phyloP scores from a whole-genome alignment of 92 coral and sea anemone species.

The Epizoanthus stellaris region DNA sequence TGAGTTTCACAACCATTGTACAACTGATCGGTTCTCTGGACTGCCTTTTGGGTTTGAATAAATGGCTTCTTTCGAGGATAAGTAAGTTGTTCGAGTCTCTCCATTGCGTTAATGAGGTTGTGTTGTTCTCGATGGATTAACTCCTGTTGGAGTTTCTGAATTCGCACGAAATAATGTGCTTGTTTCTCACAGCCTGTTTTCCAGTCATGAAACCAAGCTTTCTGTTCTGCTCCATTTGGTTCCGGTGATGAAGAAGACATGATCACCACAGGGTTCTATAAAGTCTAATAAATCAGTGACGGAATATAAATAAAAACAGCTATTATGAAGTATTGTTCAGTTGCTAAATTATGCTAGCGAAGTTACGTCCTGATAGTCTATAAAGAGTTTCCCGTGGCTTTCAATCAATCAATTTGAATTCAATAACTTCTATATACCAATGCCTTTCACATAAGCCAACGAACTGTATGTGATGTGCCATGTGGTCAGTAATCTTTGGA shows the following conservation, averaged over 20 bases:
- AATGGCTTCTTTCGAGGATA: slow-evolving; percentile 86
- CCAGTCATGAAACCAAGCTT: slow-evolving; percentile 92
- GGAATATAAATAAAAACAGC: too few relatives aligned
- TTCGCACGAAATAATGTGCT: slow-evolving; percentile 84
- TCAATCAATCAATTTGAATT: too few relatives aligned
- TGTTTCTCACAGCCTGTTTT: slow-evolving; percentile 88
- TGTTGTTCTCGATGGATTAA: slow-evolving; percentile 91
- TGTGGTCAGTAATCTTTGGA: too few relatives aligned
- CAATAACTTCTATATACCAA: too few relatives aligned
- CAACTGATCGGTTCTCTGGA: slow-evolving; percentile 19
- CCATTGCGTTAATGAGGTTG: slow-evolving; percentile 93
- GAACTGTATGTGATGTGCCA: too few relatives aligned
- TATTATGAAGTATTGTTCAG: too few relatives aligned
- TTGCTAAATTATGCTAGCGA: too few relatives aligned
- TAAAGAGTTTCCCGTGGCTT: too few relatives aligned
- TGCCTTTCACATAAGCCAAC: too few relatives aligned
- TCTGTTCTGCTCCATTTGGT: slow-evolving; percentile 41
- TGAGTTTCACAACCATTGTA: slow-evolving; percentile 3
- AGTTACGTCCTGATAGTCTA: too few relatives aligned
- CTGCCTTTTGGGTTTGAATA: slow-evolving; percentile 52
- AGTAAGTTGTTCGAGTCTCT: slow-evolving; percentile 80
- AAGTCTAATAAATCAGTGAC: too few relatives aligned
- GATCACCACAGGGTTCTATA: background rate
- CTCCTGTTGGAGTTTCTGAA: slow-evolving; percentile 86
- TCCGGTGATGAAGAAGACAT: slow-evolving; percentile 37